Percentiles rank a stretch among this genome's conserved stretches.
phyloP scores from a whole-genome alignment of 2,113 vertebrate species.

The Cnemophilus loriae region DNA sequence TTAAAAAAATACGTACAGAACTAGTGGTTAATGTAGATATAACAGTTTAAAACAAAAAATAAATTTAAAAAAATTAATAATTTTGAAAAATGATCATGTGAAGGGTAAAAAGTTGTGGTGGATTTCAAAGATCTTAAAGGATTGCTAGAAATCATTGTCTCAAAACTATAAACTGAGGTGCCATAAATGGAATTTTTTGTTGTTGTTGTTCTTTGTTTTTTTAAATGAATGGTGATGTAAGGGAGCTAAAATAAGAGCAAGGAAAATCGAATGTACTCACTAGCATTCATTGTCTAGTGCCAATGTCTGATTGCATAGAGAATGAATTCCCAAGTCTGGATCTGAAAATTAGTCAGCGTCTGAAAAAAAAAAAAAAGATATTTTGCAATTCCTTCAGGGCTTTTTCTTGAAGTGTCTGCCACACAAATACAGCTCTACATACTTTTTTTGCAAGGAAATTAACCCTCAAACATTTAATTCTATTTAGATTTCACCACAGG shows the following conservation, averaged over 20 bases:
- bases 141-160: not conserved
- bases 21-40: not conserved
- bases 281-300: not conserved
- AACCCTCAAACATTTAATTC: not conserved
- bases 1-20: not conserved
- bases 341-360: not conserved
- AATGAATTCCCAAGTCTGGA: not conserved
- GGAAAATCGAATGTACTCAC: not conserved
- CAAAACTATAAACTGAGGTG: not conserved
- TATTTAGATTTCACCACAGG: not conserved
- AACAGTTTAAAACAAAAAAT: not conserved
- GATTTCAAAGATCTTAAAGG: not conserved
- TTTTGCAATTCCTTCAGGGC: not conserved
- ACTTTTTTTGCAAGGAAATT: not conserved
- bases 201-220: rapidly evolving
- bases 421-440: not conserved
- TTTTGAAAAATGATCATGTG: not conserved
- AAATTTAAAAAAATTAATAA: not conserved
- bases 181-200: not conserved
- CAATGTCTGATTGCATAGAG: not conserved
- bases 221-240: not conserved
- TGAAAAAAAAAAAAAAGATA: rapidly evolving
- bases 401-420: not conserved
- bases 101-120: not conserved
- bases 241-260: not conserved